These are phyloP conservation scores for Fragum sueziense DNA, from an alignment of 2,888 invertebrate genomes.

Conservation along the genomic window DNA sequence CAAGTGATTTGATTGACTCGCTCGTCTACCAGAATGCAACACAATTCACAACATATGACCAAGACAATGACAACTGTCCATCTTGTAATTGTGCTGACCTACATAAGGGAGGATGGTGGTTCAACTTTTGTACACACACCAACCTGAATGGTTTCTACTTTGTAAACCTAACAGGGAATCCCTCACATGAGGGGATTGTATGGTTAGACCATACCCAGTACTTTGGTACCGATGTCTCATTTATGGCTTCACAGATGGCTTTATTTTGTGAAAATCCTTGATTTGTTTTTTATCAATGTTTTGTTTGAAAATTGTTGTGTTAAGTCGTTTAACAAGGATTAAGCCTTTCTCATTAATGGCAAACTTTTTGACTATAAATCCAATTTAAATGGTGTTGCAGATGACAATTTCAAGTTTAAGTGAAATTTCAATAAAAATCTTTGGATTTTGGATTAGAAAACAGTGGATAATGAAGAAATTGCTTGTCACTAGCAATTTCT, in stretches of 20 bases:
- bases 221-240: background rate
- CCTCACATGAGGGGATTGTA: background rate
- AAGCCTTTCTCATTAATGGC: too few relatives aligned
- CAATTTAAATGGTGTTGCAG: too few relatives aligned
- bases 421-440: too few relatives aligned
- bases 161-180: background rate
- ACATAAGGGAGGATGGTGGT: constrained; percentile 4
- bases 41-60: constrained; percentile 1
- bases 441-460: too few relatives aligned
- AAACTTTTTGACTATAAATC: too few relatives aligned
- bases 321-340: too few relatives aligned
- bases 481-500: too few relatives aligned
- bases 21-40: background rate
- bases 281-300: too few relatives aligned
- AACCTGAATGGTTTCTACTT: constrained; percentile 14
- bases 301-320: too few relatives aligned
- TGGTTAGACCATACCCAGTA: background rate
- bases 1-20: background rate
- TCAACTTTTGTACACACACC: background rate
- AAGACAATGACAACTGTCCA: background rate
- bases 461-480: too few relatives aligned
- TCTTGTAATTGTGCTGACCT: background rate
- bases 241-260: background rate
- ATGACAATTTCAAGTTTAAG: too few relatives aligned
- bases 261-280: background rate